Base-by-base conservation (phyloP, 2,113 vertebrate species). In the Pachycephala philippinensis region DNA sequence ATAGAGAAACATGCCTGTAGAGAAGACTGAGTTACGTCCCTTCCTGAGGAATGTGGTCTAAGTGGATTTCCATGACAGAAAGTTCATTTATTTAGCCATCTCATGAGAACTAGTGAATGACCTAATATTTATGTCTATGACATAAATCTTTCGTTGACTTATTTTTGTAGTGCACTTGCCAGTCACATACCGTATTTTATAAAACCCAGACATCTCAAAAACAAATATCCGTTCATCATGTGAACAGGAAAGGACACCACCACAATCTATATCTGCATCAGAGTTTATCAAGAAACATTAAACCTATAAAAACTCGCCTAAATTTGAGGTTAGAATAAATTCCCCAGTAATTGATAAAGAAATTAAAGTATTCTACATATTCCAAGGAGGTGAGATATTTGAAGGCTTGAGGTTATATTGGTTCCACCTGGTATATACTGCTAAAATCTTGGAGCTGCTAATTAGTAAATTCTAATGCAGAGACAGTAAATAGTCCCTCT, bases 1-100 rank as follows among this genome's bases (percentile, higher is more conserved):
- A 23, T 30, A 33, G 10, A 64, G 40, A 50, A 89, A 60, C 0
- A 0, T n/a, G 33, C 22, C 35, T 19, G 39, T 13, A 5, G 2
- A 52, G 54, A 15, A n/a, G 26, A 20, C 14, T 53, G 28, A 74
- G 30, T 40, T 82, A 31, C 2, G 2, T 13, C 14, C 39, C n/a
- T n/a, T 68, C 35, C 19, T 44, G 35, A 86, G 20, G 30, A 77
- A 59, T 42, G 33, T 27, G n/a, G 35, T 13, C 17, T 60, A 44
- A 84, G 52, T 50, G 44, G 57, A 71, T 77, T 83, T 77, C 40
- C 26, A 15, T 53, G 18, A 39, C 13, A 81, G 28, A 76, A 90
- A 64, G 82, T 61, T 71, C 1, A 77, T 74, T 83, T 80, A 77
- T 61, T 77, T 44, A 60, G 9, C 8, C 53, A 44, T 35, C 35